These are phyloP conservation scores for Anorthoa munda DNA, from an alignment of 2,888 invertebrate species.

Conservation along the genomic window DNA sequence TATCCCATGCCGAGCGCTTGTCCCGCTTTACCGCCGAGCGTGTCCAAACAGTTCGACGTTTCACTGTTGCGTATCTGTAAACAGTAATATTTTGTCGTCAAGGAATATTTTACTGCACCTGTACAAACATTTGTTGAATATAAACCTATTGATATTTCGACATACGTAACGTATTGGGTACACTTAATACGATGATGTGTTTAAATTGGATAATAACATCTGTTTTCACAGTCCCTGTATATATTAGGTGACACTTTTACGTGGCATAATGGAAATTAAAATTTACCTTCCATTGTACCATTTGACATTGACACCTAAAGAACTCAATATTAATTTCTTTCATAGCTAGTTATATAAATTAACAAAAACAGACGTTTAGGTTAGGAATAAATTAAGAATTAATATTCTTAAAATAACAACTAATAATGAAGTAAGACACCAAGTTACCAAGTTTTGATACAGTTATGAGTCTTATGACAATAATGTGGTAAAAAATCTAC, in stretches of 20 bases:
- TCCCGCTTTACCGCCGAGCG: conserved; percentile 97
- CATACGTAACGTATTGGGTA: conserved; percentile 12
- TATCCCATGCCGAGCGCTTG: conserved; percentile 98
- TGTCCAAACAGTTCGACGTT: conserved; percentile 97
- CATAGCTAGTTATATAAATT: not conserved
- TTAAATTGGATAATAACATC: conserved; percentile 8
- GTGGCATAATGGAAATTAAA: too few species aligned
- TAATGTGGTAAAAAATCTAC: not conserved
- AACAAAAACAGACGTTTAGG: not conserved
- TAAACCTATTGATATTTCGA: conserved; percentile 23
- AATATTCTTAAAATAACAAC: not conserved
- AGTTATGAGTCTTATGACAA: too few species aligned
- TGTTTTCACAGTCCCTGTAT: not conserved
- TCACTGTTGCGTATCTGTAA: conserved; percentile 96
- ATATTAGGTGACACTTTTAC: not conserved
- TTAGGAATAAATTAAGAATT: not conserved
- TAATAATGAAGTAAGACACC: not conserved
- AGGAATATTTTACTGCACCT: conserved; percentile 34
- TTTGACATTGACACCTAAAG: too few species aligned
- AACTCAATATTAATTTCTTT: not conserved
- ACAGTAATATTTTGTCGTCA: conserved; percentile 38
- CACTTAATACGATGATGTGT: conserved; percentile 20
- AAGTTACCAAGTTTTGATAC: not conserved
- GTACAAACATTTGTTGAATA: conserved; percentile 32
- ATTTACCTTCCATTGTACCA: too few species aligned